Percentiles rank a stretch among this genome's conserved stretches.
These are phyloP conservation scores for Nephrocerus scutellatus DNA, from an alignment of 2,888 invertebrate species.

Conservation along the genomic window DNA sequence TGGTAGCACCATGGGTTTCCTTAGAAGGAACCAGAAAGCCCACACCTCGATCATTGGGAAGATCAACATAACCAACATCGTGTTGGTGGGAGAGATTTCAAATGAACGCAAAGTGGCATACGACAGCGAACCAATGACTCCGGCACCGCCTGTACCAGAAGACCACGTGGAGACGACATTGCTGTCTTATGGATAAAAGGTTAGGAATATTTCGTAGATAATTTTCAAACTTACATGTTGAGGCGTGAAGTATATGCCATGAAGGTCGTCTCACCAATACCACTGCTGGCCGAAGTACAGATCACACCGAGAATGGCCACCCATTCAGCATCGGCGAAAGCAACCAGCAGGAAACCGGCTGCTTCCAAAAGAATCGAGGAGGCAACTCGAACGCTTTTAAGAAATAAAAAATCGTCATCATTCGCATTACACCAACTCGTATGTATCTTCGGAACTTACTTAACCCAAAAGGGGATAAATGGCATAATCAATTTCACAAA, in stretches of 20 bases:
- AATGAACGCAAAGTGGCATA: conserved; percentile 59
- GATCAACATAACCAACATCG: conserved; percentile 60
- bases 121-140: conserved; percentile 64
- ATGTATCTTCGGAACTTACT: conserved; percentile 46
- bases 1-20: no score
- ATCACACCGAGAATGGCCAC: conserved; percentile 60
- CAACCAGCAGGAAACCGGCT: conserved; percentile 58
- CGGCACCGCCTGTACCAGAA: conserved; percentile 72
- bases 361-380: conserved; percentile 52
- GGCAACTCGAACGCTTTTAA: conserved; percentile 51
- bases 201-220: no score
- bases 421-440: background rate
- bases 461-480: conserved; percentile 55
- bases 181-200: no score
- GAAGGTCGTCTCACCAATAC: conserved; percentile 69
- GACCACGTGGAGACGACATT: conserved; percentile 71
- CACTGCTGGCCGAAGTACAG: conserved; percentile 61
- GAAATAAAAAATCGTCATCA: background rate
- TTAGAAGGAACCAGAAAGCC: conserved; percentile 47
- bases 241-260: conserved; percentile 63
- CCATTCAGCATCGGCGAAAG: conserved; percentile 51
- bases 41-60: conserved; percentile 59
- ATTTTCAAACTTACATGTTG: conserved; percentile 54
- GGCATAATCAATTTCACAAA: conserved; percentile 62
- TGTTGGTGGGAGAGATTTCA: conserved; percentile 51